Percentiles rank a stretch among this genome's conserved stretches.
phyloP scores from a whole-genome alignment of 2,888 invertebrate genomes.

The Leptinotarsa rubiginosa region DNA sequence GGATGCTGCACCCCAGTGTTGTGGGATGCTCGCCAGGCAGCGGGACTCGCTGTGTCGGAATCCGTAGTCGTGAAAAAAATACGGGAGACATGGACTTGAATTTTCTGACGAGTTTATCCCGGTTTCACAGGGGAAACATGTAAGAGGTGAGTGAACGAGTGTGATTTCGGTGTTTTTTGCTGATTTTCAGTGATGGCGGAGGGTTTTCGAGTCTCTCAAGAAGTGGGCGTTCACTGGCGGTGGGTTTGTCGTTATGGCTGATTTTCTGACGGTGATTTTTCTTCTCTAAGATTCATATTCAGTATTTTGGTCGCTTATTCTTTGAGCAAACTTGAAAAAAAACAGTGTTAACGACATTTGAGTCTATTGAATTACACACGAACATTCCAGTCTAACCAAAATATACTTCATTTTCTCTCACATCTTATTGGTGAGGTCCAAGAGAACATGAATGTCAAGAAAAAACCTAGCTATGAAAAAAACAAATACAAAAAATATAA shows the following conservation, averaged over 20 bases:
- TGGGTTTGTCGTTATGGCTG: conserved; percentile 37
- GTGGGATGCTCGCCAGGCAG: conserved; percentile 58
- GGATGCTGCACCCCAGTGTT: conserved; percentile 64
- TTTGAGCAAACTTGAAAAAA: too few relatives aligned
- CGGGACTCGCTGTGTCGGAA: conserved; percentile 48
- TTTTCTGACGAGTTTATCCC: conserved; percentile 32
- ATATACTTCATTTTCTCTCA: too few relatives aligned
- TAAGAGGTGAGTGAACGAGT: conserved; percentile 53
- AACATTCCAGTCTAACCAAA: too few relatives aligned
- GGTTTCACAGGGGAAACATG: conserved; percentile 49
- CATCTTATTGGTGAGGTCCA: too few relatives aligned
- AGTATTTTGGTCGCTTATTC: too few relatives aligned
- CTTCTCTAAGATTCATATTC: background rate
- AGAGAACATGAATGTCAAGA: too few relatives aligned
- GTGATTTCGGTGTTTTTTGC: conserved; percentile 14
- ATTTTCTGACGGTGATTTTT: background rate
- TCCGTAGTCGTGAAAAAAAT: conserved; percentile 48
- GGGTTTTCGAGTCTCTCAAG: conserved; percentile 25
- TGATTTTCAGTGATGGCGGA: conserved; percentile 3
- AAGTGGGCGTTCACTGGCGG: conserved; percentile 58
- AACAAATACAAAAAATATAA: too few relatives aligned
- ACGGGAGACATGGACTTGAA: conserved; percentile 37
- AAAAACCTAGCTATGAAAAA: too few relatives aligned
- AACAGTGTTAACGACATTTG: too few relatives aligned
- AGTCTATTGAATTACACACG: too few relatives aligned